Conservation (phyloP, 2,888 invertebrate species). For the Sceliomorpha sp. region DNA sequence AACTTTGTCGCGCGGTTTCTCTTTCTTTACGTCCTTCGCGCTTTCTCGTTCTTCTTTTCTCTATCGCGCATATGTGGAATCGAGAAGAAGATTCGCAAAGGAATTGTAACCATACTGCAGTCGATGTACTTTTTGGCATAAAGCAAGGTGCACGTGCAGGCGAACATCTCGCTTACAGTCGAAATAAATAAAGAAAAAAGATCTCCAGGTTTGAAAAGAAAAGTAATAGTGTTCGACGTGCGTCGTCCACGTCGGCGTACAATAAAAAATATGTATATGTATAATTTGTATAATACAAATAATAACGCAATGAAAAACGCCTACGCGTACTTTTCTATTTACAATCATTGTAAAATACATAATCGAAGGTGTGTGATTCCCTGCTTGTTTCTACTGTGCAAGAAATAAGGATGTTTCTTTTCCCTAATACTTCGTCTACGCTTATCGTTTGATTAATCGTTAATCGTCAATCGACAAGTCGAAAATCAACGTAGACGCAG, state of each 20-base stretch:
- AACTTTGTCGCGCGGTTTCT: not conserved
- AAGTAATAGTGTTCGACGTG: slow-evolving; percentile 3
- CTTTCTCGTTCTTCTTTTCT: too few species aligned
- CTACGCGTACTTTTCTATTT: slow-evolving; percentile 50
- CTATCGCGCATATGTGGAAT: too few species aligned
- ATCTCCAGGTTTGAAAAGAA: slow-evolving; percentile 18
- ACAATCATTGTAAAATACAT: slow-evolving; percentile 50
- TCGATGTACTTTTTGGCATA: slow-evolving; percentile 1
- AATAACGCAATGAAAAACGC: slow-evolving; percentile 53
- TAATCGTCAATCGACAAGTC: slow-evolving; percentile 12
- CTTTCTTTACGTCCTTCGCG: slow-evolving; percentile 5
- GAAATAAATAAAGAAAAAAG: slow-evolving; percentile 45
- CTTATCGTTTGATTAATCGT: slow-evolving; percentile 10
- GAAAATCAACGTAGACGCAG: slow-evolving; percentile 37
- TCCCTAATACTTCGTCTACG: slow-evolving; percentile 35
- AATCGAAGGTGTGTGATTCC: slow-evolving; percentile 30
- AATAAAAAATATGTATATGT: slow-evolving; percentile 56
- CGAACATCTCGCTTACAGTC: slow-evolving; percentile 18
- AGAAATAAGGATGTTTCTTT: slow-evolving; percentile 48
- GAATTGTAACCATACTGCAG: slow-evolving; percentile 5
- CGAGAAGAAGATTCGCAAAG: slow-evolving; percentile 51
- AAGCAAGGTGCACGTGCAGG: slow-evolving; percentile 2
- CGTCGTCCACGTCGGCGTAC: not conserved
- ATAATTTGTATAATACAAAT: slow-evolving; percentile 56
- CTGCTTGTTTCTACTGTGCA: slow-evolving; percentile 32